Base-by-base conservation (phyloP, 2,888 invertebrate species). In the Morpho achilles region DNA sequence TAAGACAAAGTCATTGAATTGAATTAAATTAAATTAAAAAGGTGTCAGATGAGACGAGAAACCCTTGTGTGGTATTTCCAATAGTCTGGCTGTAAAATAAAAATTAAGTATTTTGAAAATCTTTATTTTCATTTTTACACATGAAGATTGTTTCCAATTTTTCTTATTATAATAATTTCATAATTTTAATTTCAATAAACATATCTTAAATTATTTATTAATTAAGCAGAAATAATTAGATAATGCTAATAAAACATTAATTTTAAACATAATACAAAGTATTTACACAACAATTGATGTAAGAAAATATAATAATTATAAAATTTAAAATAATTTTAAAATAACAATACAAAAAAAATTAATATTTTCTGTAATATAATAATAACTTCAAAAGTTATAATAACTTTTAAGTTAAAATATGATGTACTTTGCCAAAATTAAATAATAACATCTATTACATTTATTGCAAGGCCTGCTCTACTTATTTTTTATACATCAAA, bases 201-300 rank as follows among this genome's bases (percentile, higher is more conserved):
- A 73, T 74, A 73, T 66, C 70, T 70, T 75, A 70, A 72, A 68
- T 70, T 72, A 74, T 65, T 64, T 70, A 70, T 76, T 77, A 56
- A 62, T 55, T 57, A 51, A 79, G 73, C 74, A 72, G 65, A 71
- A 65, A 61, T 68, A 78, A 75, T 70, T 75, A 75, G 71, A 74
- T 75, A 73, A 74, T 72, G 75, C 76, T 82, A 74, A 72, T 69
- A 78, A 79, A 82, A 80, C 75, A 75, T 77, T 76, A 75, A 77
- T 75, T 69, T 73, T 78, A 83, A 84, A 81, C 75, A 80, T 80
- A 79, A 76, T 77, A 78, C 71, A 72, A 80, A 79, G 73, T 88
- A 88, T 88, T 84, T 88, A 88, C 88, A 87, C 78, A 88, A 88
- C 86, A 84, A 82, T 75, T 77, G 79, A 79, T 75, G 69, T 76